Conservation (phyloP, 2,113 vertebrate species). For the Grammomys surdaster region DNA sequence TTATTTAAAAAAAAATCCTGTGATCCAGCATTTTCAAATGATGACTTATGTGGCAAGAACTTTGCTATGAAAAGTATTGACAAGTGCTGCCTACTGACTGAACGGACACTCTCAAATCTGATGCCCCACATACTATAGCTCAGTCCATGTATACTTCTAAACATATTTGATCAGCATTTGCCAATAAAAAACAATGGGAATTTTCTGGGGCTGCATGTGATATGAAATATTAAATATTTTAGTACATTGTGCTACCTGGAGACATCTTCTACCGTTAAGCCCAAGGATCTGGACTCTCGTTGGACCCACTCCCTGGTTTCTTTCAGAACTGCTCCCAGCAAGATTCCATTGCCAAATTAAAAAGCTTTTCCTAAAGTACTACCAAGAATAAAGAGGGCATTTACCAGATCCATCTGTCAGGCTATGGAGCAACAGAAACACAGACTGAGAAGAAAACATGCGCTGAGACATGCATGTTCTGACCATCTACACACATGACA, state of each 20-base stretch:
- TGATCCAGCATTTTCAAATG: neutral
- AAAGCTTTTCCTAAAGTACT: slow-evolving; percentile 42
- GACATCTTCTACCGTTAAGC: neutral
- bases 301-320: neutral
- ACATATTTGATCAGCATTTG: neutral
- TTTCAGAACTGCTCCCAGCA: neutral
- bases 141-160: slow-evolving; percentile 21
- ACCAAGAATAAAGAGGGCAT: slow-evolving; percentile 50
- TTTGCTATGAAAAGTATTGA: neutral
- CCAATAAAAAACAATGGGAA: neutral
- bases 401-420: slow-evolving; percentile 43
- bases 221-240: neutral
- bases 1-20: neutral
- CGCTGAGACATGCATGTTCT: slow-evolving; percentile 53
- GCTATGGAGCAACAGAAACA: slow-evolving; percentile 24
- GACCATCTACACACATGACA: slow-evolving; percentile 50
- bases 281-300: neutral
- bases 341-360: slow-evolving; percentile 53
- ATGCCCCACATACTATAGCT: neutral
- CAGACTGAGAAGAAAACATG: slow-evolving; percentile 8
- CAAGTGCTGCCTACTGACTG: neutral
- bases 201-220: slow-evolving; percentile 12
- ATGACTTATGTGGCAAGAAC: neutral
- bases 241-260: neutral
- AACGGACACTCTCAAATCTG: slow-evolving; percentile 45